Evolutionary conservation across 2,888 invertebrate species (phyloP).

Genomic region (Eurytoma californica): DNA sequence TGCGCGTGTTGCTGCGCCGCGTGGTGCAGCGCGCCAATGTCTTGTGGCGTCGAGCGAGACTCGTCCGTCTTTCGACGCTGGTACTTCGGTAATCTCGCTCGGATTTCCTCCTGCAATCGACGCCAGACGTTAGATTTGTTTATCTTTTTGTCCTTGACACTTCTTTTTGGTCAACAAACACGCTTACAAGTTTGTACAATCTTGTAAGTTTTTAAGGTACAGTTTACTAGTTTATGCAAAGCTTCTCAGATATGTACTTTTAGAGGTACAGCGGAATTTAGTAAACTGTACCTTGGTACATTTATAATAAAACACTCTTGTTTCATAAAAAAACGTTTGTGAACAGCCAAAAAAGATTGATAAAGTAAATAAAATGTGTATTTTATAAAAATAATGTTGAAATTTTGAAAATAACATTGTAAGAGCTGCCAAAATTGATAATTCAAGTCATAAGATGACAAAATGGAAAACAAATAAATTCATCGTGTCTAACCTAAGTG

Average conservation of each 20-base stretch:
- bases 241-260: too few relatives aligned
- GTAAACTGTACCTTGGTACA: too few relatives aligned
- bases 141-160: too few relatives aligned
- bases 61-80: conserved; percentile 76
- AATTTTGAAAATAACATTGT: conserved; percentile 26
- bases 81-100: conserved; percentile 84
- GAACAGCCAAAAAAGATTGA: conserved; percentile 29
- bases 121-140: not conserved
- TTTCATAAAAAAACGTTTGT: too few relatives aligned
- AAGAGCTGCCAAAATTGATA: conserved; percentile 6
- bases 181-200: too few relatives aligned
- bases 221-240: too few relatives aligned
- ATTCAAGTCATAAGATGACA: too few relatives aligned
- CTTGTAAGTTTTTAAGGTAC: too few relatives aligned
- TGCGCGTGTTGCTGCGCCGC: conserved; percentile 74
- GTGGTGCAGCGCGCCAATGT: conserved; percentile 62
- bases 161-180: too few relatives aligned
- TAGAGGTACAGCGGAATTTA: too few relatives aligned
- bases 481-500: conserved; percentile 25
- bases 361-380: conserved; percentile 20
- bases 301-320: too few relatives aligned
- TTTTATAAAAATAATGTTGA: conserved; percentile 1
- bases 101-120: conserved; percentile 83
- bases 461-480: conserved; percentile 16
- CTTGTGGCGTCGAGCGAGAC: conserved; percentile 67